These are phyloP conservation scores for Hyphantria cunea DNA, from an alignment of 1,140 invertebrate species.

Conservation along the genomic window DNA sequence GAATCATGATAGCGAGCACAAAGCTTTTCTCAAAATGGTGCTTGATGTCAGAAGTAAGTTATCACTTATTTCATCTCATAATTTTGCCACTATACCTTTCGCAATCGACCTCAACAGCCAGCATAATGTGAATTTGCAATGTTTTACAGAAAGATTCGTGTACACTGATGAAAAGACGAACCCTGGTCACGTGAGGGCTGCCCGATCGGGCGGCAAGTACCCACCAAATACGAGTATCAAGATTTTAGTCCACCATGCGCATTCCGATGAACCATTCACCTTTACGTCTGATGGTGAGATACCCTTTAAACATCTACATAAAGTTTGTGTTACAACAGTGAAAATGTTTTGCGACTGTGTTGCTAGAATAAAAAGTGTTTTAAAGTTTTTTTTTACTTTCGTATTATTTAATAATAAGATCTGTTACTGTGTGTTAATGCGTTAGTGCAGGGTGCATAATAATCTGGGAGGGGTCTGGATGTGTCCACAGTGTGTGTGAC, in stretches of 20 bases:
- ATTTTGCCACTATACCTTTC: neutral
- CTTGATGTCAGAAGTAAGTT: constrained; percentile 86
- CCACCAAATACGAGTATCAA: constrained; percentile 92
- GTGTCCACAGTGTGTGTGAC: too few species aligned
- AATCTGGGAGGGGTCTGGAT: too few species aligned
- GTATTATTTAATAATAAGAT: too few species aligned
- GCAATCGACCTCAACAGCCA: neutral
- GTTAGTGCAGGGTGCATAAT: too few species aligned
- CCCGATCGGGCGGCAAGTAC: constrained; percentile 90
- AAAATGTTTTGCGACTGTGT: too few species aligned
- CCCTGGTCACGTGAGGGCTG: constrained; percentile 91
- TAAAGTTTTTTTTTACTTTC: too few species aligned
- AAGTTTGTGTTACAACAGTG: too few species aligned
- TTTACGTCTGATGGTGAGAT: constrained; percentile 93
- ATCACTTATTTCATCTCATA: neutral
- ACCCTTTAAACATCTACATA: too few species aligned
- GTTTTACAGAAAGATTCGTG: constrained; percentile 84
- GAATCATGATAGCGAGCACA: constrained; percentile 88
- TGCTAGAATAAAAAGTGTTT: too few species aligned
- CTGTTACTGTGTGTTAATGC: too few species aligned
- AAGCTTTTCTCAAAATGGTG: constrained; percentile 91
- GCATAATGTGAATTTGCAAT: too few species aligned
- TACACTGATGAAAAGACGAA: constrained; percentile 88
- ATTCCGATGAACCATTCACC: constrained; percentile 85
- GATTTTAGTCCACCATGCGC: constrained; percentile 88